Percentiles rank a stretch among this genome's conserved stretches.
Evolutionary conservation across 92 coral and sea anemone species (phyloP).

Genomic region (Scolanthus callimorphus): DNA sequence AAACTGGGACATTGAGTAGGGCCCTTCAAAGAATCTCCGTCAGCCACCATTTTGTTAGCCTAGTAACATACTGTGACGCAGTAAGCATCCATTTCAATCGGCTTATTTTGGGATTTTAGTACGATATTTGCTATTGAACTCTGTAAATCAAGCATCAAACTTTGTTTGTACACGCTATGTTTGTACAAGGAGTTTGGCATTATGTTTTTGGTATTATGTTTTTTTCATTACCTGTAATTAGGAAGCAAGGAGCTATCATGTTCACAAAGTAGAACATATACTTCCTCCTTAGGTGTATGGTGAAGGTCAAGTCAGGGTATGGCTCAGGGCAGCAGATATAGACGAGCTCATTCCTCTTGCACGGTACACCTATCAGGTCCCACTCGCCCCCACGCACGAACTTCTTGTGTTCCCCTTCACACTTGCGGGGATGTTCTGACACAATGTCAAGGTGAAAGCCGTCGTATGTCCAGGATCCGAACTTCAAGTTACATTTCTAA

Average conservation of each 20-base stretch:
- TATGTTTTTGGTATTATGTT: too few relatives aligned
- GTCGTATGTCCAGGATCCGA: slow-evolving; percentile 90
- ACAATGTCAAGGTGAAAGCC: slow-evolving; percentile 68
- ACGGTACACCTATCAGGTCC: slow-evolving; percentile 59
- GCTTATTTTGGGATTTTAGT: too few relatives aligned
- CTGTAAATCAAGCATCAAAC: too few relatives aligned
- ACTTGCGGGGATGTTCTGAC: slow-evolving; percentile 21
- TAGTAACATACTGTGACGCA: too few relatives aligned
- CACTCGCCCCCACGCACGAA: slow-evolving; percentile 79
- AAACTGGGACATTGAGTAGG: too few relatives aligned
- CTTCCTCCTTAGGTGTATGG: slow-evolving; percentile 59
- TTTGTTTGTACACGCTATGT: too few relatives aligned
- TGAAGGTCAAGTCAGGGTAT: slow-evolving; percentile 82
- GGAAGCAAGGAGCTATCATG: slow-evolving; percentile 76
- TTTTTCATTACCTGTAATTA: slow-evolving; percentile 89
- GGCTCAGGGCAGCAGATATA: slow-evolving; percentile 79
- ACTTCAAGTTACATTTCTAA: slow-evolving; percentile 59
- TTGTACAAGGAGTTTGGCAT: too few relatives aligned
- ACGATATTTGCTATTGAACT: too few relatives aligned
- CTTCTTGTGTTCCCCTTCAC: slow-evolving; percentile 63
- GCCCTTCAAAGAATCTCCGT: too few relatives aligned
- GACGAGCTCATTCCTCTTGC: slow-evolving; percentile 41
- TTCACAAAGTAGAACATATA: slow-evolving; percentile 76
- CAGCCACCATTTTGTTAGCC: too few relatives aligned
- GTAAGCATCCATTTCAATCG: too few relatives aligned